Percentiles rank a stretch among this genome's conserved stretches.
phyloP scores from a whole-genome alignment of 2,797 vertebrate genomes.

The Hybognathus amarus region DNA sequence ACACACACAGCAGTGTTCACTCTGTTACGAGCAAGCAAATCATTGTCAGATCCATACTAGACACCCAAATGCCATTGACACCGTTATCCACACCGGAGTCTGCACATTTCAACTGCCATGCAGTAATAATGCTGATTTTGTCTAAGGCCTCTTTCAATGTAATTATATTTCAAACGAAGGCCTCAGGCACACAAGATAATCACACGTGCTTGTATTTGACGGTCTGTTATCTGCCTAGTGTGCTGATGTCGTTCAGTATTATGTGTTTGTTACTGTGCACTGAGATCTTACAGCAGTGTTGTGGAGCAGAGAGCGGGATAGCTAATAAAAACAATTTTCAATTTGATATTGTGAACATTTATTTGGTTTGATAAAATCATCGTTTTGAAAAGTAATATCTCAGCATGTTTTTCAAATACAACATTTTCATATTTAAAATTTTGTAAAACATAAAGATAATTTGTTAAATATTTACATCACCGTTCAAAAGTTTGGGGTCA shows the following conservation, averaged over 20 bases:
- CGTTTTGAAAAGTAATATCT: background rate
- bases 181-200: background rate
- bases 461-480: background rate
- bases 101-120: background rate
- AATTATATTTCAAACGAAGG: slow-evolving; percentile 2
- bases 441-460: background rate
- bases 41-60: background rate
- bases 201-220: background rate
- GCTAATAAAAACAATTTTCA: background rate
- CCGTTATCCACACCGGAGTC: background rate
- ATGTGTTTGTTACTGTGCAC: background rate
- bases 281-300: slow-evolving; percentile 10
- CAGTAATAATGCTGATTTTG: slow-evolving; percentile 19
- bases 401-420: background rate
- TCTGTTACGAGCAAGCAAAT: background rate
- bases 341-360: background rate
- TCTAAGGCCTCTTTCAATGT: background rate
- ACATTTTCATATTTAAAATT: background rate
- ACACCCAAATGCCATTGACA: background rate
- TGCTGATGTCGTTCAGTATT: slow-evolving; percentile 30
- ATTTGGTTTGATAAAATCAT: background rate
- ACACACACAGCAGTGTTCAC: background rate
- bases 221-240: background rate
- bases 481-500: background rate
- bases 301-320: background rate